Conservation (phyloP, 1,140 invertebrate species). For the Spodoptera litura region DNA sequence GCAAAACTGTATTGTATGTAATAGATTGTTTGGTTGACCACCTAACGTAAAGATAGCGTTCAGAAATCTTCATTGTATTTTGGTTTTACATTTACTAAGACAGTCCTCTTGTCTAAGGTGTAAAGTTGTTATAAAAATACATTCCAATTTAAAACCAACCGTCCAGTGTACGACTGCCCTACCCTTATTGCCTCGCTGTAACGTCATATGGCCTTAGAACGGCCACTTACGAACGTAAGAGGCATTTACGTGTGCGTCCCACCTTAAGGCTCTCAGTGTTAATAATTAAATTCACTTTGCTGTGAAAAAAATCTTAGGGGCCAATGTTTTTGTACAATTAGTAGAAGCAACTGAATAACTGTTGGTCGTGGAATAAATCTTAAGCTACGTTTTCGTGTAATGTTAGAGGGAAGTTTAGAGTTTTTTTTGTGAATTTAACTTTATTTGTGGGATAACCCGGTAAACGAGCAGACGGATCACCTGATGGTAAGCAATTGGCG, state of each 20-base stretch:
- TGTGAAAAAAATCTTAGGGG: slow-evolving; percentile 22
- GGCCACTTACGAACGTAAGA: slow-evolving; percentile 37
- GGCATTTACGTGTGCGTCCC: slow-evolving; percentile 39
- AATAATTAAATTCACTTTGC: slow-evolving; percentile 46
- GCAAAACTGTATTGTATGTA: no score
- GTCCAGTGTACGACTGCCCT: slow-evolving; percentile 12
- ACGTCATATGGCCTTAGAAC: slow-evolving; percentile 20
- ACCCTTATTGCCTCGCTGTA: slow-evolving; percentile 5
- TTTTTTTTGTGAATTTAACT: background rate
- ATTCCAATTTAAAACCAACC: background rate
- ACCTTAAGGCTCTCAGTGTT: slow-evolving; percentile 24
- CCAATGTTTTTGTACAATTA: slow-evolving; percentile 20
- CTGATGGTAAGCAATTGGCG: no score
- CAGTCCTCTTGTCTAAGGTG: no score
- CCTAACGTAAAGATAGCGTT: no score
- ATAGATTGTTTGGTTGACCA: no score
- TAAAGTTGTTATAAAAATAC: no score
- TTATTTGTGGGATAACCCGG: no score
- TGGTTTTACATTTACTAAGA: no score
- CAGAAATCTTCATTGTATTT: no score
- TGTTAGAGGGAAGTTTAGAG: background rate
- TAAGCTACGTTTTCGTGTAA: background rate
- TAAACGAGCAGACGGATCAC: no score
- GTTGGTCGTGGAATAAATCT: background rate
- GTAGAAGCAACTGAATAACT: background rate